Evolutionary conservation across 2,113 vertebrate species (phyloP), one percentile per base, ranked within the genome.

Genomic region (Solea solea): DNA sequence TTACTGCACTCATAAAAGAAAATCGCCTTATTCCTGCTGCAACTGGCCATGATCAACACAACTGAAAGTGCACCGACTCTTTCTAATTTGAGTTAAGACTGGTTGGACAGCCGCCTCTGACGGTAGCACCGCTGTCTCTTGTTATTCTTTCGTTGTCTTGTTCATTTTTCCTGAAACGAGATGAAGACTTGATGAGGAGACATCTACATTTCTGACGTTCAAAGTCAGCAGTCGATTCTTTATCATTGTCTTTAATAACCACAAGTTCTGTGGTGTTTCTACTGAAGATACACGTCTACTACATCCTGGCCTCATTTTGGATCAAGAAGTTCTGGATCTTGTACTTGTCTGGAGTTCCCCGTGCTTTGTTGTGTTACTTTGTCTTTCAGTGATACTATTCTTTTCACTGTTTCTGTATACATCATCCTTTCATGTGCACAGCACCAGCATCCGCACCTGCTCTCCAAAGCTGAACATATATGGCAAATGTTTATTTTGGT

Each of bases 41-140:
- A 86, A 79, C 70, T 76, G 89, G 92, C 88, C 56, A 81, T 80
- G 89, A 89, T 86, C 69, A 86, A 90, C 72, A 70, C 64, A 81
- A 76, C 77, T 85, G 66, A 72, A 25, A 14, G 16, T 53, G 48
- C 12, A 9, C n/a, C 10, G 44, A 55, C 58, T 34, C 40, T 7
- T 0, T 34, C 3, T 34, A 34, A 15, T 64, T 57, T 1, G 34
- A 76, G 41, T 57, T 7, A 15, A 54, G 34, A 42, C 41, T 16
- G 3, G 6, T 11, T 34, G 3, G 11, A 49, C 41, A 53, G 40
- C 9, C 1, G 0, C 5, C 2, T 40, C 9, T 14, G 2, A 28
- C 39, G 44, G 46, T 21, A 28, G 12, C 11, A 6, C 3, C 5
- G 11, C 2, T 16, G n/a, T 50, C 1, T 58, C 40, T 53, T 41